Conservation (phyloP, 2,888 invertebrate species). For the Brenthis hecate region DNA sequence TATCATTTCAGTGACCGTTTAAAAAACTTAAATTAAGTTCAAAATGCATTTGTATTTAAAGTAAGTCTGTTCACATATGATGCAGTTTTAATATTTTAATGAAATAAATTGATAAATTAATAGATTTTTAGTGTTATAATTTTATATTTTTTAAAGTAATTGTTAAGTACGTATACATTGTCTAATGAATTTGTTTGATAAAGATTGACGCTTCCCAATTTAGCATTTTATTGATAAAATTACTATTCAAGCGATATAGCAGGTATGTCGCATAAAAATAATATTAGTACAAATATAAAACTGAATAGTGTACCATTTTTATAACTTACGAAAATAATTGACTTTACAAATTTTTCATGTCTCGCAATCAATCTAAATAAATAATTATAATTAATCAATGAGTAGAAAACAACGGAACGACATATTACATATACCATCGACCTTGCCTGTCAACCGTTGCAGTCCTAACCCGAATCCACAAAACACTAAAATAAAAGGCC, state of each 20-base stretch:
- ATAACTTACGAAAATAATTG: too few relatives aligned
- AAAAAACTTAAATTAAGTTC: conserved; percentile 29
- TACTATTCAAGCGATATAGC: too few relatives aligned
- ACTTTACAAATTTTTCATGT: too few relatives aligned
- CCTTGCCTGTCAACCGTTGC: conserved; percentile 47
- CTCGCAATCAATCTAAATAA: background rate
- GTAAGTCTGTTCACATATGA: background rate
- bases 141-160: background rate
- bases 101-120: background rate
- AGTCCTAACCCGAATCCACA: conserved; percentile 62
- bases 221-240: background rate
- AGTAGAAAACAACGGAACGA: background rate
- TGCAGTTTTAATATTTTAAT: background rate
- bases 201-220: too few relatives aligned
- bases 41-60: conserved; percentile 30
- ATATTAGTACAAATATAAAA: background rate
- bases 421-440: conserved; percentile 27
- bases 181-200: too few relatives aligned
- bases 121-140: background rate
- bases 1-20: conserved; percentile 36
- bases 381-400: background rate
- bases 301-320: too few relatives aligned
- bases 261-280: background rate
- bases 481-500: conserved; percentile 73
- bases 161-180: background rate